A percentile compares a stretch with the other conserved stretches of the same genome.
Conservation (phyloP, 2,888 invertebrate genomes). For the Busseola fusca region DNA sequence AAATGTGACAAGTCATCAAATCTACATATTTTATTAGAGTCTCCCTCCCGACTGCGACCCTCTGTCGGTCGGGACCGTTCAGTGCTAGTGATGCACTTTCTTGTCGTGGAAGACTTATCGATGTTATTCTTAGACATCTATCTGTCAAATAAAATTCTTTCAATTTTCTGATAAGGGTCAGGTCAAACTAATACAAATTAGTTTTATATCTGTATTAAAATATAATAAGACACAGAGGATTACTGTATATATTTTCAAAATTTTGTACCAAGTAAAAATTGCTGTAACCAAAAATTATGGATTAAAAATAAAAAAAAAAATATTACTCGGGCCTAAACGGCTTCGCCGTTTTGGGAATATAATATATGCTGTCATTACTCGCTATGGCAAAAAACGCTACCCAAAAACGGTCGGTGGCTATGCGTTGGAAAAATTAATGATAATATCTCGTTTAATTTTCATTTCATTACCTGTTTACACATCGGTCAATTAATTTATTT, state of each 20-base stretch:
- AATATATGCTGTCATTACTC: constrained; percentile 40
- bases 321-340: constrained; percentile 32
- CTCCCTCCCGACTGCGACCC: constrained; percentile 84
- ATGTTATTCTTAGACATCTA: constrained; percentile 53
- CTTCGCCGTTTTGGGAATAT: constrained; percentile 32
- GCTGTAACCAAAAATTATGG: constrained; percentile 23
- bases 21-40: constrained; percentile 89
- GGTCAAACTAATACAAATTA: background rate
- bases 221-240: background rate
- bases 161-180: background rate
- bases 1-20: constrained; percentile 89
- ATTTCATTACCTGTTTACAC: constrained; percentile 2
- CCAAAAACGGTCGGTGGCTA: constrained; percentile 6
- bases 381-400: constrained; percentile 30
- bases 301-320: constrained; percentile 27
- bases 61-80: constrained; percentile 79
- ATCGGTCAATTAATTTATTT: background rate
- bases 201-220: background rate
- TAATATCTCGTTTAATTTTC: constrained; percentile 2
- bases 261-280: constrained; percentile 3
- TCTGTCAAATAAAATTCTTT: background rate
- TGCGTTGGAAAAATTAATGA: constrained; percentile 9
- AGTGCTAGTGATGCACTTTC: constrained; percentile 72
- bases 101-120: constrained; percentile 67
- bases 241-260: background rate